Conservation (phyloP, 2,888 invertebrate species). For the Lordiphosa andalusiaca region DNA sequence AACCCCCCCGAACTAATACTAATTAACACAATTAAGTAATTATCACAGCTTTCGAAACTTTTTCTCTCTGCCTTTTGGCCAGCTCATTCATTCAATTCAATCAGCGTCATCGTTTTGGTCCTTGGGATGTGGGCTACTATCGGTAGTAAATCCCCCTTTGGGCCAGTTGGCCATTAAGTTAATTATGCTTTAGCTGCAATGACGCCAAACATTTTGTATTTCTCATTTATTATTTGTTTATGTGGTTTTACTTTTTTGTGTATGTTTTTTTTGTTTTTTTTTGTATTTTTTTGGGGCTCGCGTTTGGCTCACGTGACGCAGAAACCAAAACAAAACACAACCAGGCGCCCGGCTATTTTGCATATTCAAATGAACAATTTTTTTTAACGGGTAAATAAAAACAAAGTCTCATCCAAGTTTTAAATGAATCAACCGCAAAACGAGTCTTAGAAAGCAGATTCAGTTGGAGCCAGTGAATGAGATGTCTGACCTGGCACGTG, state of each 20-base stretch:
- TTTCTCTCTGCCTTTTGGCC: too few species aligned
- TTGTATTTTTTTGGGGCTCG: constrained; percentile 16
- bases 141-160: constrained; percentile 3
- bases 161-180: constrained; percentile 1
- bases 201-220: constrained; percentile 7
- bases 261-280: constrained; percentile 21
- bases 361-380: constrained; percentile 62
- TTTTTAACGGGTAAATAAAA: constrained; percentile 42
- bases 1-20: too few species aligned
- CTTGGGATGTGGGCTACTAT: too few species aligned
- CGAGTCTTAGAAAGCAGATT: constrained; percentile 37
- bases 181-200: constrained; percentile 5
- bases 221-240: constrained; percentile 11
- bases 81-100: too few species aligned
- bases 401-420: constrained; percentile 2
- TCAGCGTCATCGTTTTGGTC: too few species aligned
- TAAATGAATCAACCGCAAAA: constrained; percentile 50
- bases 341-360: constrained; percentile 60
- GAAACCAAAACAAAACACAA: constrained; percentile 39
- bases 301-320: constrained; percentile 52
- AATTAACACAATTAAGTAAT: too few species aligned
- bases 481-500: constrained; percentile 24
- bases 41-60: too few species aligned
- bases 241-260: constrained; percentile 14
- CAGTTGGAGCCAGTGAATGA: constrained; percentile 1